Base-by-base conservation (phyloP, 2,113 vertebrate genomes). In the Cynoglossus semilaevis region DNA sequence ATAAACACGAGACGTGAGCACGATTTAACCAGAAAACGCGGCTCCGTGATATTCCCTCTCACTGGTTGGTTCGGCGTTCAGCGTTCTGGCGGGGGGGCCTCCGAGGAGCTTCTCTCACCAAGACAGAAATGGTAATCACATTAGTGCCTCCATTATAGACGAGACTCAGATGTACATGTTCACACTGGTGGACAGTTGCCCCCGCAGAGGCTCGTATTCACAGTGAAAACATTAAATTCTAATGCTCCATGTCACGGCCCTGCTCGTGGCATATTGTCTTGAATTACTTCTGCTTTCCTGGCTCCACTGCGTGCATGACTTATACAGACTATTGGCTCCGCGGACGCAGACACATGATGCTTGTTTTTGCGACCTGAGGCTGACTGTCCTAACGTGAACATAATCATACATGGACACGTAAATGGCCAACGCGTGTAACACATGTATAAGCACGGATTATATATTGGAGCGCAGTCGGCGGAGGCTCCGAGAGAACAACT, bases 11-110 rank as follows among this genome's bases (percentile, higher is more conserved):
- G 67, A 72, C 61, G 67, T 48, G 72, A 80, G 66, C 41, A 34
- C 60, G 64, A 60, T 81, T 77, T 68, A 79, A 85, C 88, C 77
- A 85, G 70, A 83, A 78, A 85, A 68, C 52, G 34, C 45, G 44
- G 36, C 42, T 67, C 22, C 60, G 53, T 66, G 60, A 51, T 58
- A 19, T 54, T 51, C 17, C 76, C 59, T 66, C 63, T 69, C 62
- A 42, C 14, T 50, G 11, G n/a, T n/a, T n/a, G n/a, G n/a, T n/a
- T n/a, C 60, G 38, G 48, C 61, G 15, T 15, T 29, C 9, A 36
- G 42, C 36, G 62, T 72, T 65, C 64, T 50, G 70, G 58, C 47
- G 47, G 40, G 19, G 51, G 67, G 77, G 77, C 79, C 70, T 77
- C 66, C 36, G 15, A 73, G 67, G 70, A 71, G 72, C 57, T 59